A percentile compares a stretch with the other conserved stretches of the same genome.
These are phyloP conservation scores for Cardinalis cardinalis DNA, from an alignment of 2,113 vertebrate genomes.

Conservation along the genomic window DNA sequence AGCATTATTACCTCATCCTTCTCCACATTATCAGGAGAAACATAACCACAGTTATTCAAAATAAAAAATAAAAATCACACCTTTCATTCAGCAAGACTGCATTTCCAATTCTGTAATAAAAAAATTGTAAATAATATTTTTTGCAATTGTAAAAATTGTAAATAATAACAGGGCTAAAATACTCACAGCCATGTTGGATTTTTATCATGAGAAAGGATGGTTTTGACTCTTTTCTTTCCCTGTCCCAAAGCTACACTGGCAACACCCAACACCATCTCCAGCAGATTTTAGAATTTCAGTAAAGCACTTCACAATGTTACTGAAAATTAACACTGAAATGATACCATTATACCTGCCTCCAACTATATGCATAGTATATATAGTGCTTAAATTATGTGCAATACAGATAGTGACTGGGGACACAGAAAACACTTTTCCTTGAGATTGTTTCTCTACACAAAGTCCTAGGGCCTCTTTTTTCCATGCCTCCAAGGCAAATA, in stretches of 20 bases:
- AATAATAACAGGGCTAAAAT: neutral
- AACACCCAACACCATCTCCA: neutral
- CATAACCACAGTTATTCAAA: neutral
- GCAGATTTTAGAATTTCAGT: neutral
- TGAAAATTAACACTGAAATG: neutral
- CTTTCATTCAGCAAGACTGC: neutral
- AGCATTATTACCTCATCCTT: neutral
- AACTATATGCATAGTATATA: neutral
- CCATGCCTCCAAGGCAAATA: neutral
- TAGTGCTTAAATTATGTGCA: neutral
- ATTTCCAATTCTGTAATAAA: neutral
- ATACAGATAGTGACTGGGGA: neutral
- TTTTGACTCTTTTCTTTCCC: neutral
- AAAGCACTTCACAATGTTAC: neutral
- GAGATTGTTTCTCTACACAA: neutral
- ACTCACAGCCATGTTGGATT: no score
- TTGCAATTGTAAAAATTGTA: no score
- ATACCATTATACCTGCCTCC: neutral
- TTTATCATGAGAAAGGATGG: fast-evolving
- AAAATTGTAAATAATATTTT: no score
- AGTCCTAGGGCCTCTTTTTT: neutral
- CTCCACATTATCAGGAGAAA: neutral
- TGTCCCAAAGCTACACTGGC: neutral
- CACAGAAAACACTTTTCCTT: neutral
- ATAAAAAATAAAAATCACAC: neutral